phyloP scores from a whole-genome alignment of 2,888 invertebrate genomes.

The Meteorus cinctellus region DNA sequence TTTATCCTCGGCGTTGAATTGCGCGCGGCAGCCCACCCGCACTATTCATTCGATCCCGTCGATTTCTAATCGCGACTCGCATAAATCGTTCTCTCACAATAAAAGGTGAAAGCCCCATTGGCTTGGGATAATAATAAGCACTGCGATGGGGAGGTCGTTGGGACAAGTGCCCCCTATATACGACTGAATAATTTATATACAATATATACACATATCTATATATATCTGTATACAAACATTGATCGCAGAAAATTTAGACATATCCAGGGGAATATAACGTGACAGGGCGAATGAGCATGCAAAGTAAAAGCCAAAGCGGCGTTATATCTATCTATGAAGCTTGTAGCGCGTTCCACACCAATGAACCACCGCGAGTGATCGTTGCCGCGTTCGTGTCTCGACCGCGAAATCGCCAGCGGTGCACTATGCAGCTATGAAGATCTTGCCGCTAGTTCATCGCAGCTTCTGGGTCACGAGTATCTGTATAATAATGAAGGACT shows the following conservation, averaged over 20 bases:
- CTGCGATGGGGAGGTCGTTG: slow-evolving; percentile 30
- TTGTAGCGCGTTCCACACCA: slow-evolving; percentile 41
- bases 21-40: slow-evolving; percentile 39
- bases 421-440: slow-evolving; percentile 30
- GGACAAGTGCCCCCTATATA: slow-evolving; percentile 28
- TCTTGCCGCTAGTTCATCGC: slow-evolving; percentile 38
- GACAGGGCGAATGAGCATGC: slow-evolving; percentile 38
- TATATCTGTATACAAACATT: slow-evolving; percentile 15
- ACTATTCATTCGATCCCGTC: slow-evolving; percentile 29
- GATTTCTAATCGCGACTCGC: slow-evolving; percentile 41
- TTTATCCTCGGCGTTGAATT: slow-evolving; percentile 19
- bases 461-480: slow-evolving; percentile 57
- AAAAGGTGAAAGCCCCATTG: slow-evolving; percentile 41
- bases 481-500: slow-evolving; percentile 46
- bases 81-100: slow-evolving; percentile 38
- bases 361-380: slow-evolving; percentile 39
- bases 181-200: slow-evolving; percentile 1
- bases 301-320: slow-evolving; percentile 20
- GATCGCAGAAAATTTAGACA: slow-evolving; percentile 33
- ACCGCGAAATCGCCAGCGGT: slow-evolving; percentile 43
- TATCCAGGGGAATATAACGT: slow-evolving; percentile 36
- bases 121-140: slow-evolving; percentile 39
- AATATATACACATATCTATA: background rate
- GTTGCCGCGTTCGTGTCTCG: slow-evolving; percentile 39
- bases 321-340: slow-evolving; percentile 19